Percentiles rank a stretch among this genome's conserved stretches.
Conservation (phyloP, 2,888 invertebrate genomes). For the Mimas tiliae region DNA sequence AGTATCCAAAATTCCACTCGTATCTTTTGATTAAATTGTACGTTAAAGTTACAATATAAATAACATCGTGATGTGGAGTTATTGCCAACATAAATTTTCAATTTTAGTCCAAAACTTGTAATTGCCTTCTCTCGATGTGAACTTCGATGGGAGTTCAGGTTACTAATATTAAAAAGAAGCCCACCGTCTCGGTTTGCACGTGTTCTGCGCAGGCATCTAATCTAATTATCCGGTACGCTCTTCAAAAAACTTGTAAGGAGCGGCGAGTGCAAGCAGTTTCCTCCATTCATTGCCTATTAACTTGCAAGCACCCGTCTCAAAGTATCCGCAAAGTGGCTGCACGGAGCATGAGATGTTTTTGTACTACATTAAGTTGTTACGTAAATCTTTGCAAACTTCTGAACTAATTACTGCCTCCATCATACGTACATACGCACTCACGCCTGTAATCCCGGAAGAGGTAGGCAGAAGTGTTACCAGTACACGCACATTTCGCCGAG, state of each 20-base stretch:
- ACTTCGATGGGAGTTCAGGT: constrained; percentile 33
- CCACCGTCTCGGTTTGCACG: constrained; percentile 45
- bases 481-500: too few relatives aligned
- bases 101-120: constrained; percentile 30
- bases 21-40: constrained; percentile 9
- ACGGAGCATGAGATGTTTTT: neutral
- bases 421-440: too few relatives aligned
- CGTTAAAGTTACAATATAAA: constrained; percentile 12
- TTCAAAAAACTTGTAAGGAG: constrained; percentile 67
- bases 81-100: constrained; percentile 22
- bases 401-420: neutral
- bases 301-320: constrained; percentile 14
- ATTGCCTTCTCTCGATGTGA: constrained; percentile 40
- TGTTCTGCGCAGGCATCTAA: constrained; percentile 55
- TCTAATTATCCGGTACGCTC: constrained; percentile 72
- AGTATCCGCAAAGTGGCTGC: neutral
- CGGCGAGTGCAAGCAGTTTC: constrained; percentile 60
- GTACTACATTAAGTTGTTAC: neutral
- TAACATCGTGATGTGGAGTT: constrained; percentile 13
- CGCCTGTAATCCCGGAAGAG: too few relatives aligned
- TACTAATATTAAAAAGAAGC: constrained; percentile 46
- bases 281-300: constrained; percentile 59
- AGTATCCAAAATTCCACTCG: neutral
- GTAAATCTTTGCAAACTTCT: neutral
- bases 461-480: too few relatives aligned